phyloP scores from a whole-genome alignment of 1,140 invertebrate species.

The Zaprionus lachaisei region DNA sequence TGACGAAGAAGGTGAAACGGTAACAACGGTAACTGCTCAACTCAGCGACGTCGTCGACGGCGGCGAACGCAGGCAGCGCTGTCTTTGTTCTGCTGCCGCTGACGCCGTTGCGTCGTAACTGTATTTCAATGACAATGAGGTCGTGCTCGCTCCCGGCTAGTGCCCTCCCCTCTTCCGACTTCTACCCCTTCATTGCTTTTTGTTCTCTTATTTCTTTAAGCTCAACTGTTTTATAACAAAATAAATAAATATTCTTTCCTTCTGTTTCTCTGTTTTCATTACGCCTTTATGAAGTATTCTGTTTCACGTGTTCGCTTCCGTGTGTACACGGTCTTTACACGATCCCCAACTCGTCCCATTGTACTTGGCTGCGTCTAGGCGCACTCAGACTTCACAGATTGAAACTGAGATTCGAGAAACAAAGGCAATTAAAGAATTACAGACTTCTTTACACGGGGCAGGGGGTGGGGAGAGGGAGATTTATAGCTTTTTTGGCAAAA shows the following conservation, averaged over 20 bases:
- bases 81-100: constrained; percentile 43
- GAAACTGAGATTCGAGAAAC: constrained; percentile 11
- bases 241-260: constrained; percentile 13
- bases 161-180: too few species aligned
- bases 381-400: constrained; percentile 10
- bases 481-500: constrained; percentile 25
- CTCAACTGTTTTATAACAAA: constrained; percentile 7
- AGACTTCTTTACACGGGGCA: neutral
- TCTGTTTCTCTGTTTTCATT: neutral
- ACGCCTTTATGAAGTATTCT: constrained; percentile 12
- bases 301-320: constrained; percentile 26
- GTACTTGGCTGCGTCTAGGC: constrained; percentile 20
- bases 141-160: constrained; percentile 32
- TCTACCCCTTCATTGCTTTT: constrained; percentile 34
- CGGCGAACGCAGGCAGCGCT: neutral
- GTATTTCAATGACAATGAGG: constrained; percentile 80
- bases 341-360: neutral
- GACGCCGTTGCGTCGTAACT: constrained; percentile 50
- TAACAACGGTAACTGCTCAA: constrained; percentile 45
- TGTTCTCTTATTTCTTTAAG: constrained; percentile 32
- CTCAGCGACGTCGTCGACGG: constrained; percentile 11
- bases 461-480: neutral
- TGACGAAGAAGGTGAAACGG: constrained; percentile 27
- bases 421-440: constrained; percentile 13
- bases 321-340: constrained; percentile 19